Conservation (phyloP, 2,113 vertebrate species). For the Trinectes maculatus region DNA sequence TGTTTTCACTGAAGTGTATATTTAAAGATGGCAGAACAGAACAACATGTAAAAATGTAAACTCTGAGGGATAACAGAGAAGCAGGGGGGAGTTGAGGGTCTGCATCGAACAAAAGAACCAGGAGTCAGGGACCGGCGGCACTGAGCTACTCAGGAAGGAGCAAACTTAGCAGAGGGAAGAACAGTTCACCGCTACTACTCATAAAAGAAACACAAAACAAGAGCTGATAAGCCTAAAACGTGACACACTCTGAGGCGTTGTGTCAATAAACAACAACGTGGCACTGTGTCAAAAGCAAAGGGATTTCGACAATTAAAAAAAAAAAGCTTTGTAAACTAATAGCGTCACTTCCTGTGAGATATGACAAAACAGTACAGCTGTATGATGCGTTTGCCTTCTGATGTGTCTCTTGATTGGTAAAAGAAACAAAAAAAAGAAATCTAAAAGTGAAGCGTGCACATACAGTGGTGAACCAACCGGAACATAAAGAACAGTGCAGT, state of each 20-base stretch:
- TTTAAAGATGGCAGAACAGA: constrained; percentile 89
- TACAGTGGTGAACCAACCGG: constrained; percentile 30
- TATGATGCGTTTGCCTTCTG: constrained; percentile 27
- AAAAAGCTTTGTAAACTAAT: constrained; percentile 8
- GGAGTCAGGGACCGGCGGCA: constrained; percentile 25
- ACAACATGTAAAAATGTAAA: constrained; percentile 89
- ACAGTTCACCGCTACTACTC: not conserved
- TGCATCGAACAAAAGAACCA: constrained; percentile 29
- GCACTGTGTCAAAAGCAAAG: constrained; percentile 39
- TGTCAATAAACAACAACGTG: constrained; percentile 26
- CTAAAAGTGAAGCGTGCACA: constrained; percentile 42
- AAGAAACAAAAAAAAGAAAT: constrained; percentile 12
- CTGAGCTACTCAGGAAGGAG: constrained; percentile 30
- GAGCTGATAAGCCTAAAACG: not conserved
- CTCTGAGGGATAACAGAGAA: constrained; percentile 61
- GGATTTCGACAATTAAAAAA: constrained; percentile 21
- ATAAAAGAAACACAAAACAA: constrained; percentile 11
- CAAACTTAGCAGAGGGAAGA: constrained; percentile 23
- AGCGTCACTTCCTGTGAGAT: constrained; percentile 37
- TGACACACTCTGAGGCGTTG: constrained; percentile 14
- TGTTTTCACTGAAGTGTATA: constrained; percentile 90
- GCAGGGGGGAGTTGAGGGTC: constrained; percentile 12
- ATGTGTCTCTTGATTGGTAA: constrained; percentile 35
- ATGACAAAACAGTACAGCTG: constrained; percentile 28
- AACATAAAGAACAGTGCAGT: constrained; percentile 57